These are phyloP conservation scores for Myiozetetes cayanensis DNA, from an alignment of 2,113 vertebrate genomes.

Conservation along the genomic window DNA sequence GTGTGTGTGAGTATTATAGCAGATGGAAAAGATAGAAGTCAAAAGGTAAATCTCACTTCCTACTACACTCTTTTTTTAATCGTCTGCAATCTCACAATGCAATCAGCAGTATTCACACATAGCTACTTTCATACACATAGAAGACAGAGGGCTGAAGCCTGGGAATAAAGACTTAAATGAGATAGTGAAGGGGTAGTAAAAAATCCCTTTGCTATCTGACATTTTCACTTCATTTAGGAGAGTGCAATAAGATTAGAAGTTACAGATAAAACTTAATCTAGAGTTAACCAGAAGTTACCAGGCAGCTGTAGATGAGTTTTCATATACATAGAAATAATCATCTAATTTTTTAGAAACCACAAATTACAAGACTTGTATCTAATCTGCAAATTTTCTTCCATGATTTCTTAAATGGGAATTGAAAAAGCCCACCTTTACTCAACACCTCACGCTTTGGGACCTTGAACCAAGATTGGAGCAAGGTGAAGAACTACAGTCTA, in stretches of 20 bases:
- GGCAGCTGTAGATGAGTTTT: not conserved
- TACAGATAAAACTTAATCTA: not conserved
- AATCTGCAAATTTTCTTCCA: not conserved
- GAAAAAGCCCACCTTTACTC: not conserved
- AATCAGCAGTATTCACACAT: not conserved
- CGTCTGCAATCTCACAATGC: not conserved
- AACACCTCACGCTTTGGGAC: not conserved
- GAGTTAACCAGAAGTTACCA: not conserved
- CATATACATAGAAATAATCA: not conserved
- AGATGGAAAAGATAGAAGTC: conserved; percentile 41
- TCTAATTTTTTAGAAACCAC: not conserved
- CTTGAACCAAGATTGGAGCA: not conserved
- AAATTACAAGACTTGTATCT: not conserved
- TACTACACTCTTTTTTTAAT: conserved; percentile 28
- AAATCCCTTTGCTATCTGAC: not conserved
- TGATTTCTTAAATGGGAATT: not conserved
- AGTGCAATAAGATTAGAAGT: not conserved
- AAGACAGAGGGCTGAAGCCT: not conserved
- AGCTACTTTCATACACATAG: not conserved
- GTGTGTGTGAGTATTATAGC: not conserved
- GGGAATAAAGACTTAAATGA: not conserved
- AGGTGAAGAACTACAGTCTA: not conserved
- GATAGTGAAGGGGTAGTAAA: not conserved
- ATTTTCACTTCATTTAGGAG: not conserved
- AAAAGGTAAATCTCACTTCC: conserved; percentile 49